These are phyloP conservation scores for Psittacula derbiana DNA, from an alignment of 2,797 vertebrate genomes.

Conservation along the genomic window DNA sequence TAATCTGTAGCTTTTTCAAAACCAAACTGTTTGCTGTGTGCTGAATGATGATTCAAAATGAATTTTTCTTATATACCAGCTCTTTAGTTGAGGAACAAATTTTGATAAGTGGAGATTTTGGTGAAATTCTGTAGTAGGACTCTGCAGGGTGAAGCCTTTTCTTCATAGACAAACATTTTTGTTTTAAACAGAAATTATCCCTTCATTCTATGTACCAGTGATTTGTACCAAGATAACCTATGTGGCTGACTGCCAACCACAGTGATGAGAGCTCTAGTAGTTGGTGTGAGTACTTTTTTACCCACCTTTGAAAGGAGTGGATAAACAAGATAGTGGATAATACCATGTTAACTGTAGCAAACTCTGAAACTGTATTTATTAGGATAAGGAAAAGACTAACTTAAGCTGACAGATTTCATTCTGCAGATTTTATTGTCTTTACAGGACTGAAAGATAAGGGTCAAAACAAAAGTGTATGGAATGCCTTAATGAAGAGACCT, in stretches of 20 bases:
- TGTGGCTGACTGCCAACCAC: neutral
- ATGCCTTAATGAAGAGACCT: neutral
- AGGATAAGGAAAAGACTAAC: neutral
- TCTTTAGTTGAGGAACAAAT: neutral
- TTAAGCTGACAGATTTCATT: neutral
- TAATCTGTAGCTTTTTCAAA: neutral
- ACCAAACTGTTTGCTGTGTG: neutral
- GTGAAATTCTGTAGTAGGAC: neutral
- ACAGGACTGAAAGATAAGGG: neutral
- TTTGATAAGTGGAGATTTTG: neutral
- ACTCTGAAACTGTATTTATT: neutral
- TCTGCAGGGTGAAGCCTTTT: neutral
- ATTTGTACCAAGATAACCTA: neutral
- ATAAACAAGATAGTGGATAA: neutral
- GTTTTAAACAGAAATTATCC: neutral
- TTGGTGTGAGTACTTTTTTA: neutral
- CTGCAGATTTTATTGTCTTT: neutral
- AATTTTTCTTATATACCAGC: neutral
- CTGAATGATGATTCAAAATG: neutral
- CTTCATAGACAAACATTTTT: neutral
- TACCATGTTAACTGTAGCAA: neutral
- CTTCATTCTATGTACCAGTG: neutral
- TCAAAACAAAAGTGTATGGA: neutral
- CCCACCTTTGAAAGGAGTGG: neutral
- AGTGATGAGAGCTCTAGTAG: neutral